These are phyloP conservation scores for Lithophane semibrunnea DNA, from an alignment of 2,888 invertebrate genomes.

Conservation along the genomic window DNA sequence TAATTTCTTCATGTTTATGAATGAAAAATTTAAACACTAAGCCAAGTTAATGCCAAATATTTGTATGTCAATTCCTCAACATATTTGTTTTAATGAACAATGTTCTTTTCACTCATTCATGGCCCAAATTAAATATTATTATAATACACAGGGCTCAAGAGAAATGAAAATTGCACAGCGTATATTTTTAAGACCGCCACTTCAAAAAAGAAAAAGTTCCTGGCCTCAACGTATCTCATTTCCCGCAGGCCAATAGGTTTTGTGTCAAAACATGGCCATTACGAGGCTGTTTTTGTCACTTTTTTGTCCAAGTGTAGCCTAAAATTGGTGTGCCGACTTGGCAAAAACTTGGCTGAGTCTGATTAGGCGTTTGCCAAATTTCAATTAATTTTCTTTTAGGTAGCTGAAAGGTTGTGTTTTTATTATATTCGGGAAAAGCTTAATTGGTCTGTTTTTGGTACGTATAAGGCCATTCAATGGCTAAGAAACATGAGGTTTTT, in stretches of 20 bases:
- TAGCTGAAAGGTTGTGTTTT: slow-evolving; percentile 11
- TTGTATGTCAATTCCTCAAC: background rate
- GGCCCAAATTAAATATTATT: background rate
- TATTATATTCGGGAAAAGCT: background rate
- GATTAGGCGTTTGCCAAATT: slow-evolving; percentile 55
- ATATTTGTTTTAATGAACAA: background rate
- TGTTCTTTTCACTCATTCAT: background rate
- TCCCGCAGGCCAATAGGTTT: slow-evolving; percentile 44
- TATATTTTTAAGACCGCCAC: background rate
- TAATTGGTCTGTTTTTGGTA: slow-evolving; percentile 30
- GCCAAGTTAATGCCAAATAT: background rate
- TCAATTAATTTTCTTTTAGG: slow-evolving; percentile 50
- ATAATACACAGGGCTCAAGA: background rate
- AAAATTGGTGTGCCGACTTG: slow-evolving; percentile 45
- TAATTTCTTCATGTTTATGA: background rate
- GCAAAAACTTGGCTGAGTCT: slow-evolving; percentile 51
- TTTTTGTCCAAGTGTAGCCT: slow-evolving; percentile 42
- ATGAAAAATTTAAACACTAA: background rate
- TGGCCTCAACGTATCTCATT: slow-evolving; percentile 33
- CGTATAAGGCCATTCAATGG: background rate
- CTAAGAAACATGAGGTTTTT: background rate
- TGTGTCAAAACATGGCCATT: slow-evolving; percentile 55
- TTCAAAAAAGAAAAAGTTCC: slow-evolving; percentile 23
- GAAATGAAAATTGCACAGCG: slow-evolving; percentile 3
- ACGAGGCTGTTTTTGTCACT: slow-evolving; percentile 53